Percentiles rank a stretch among this genome's conserved stretches.
Evolutionary conservation across 2,113 vertebrate genomes (phyloP).

Genomic region (Ardeotis arabs): DNA sequence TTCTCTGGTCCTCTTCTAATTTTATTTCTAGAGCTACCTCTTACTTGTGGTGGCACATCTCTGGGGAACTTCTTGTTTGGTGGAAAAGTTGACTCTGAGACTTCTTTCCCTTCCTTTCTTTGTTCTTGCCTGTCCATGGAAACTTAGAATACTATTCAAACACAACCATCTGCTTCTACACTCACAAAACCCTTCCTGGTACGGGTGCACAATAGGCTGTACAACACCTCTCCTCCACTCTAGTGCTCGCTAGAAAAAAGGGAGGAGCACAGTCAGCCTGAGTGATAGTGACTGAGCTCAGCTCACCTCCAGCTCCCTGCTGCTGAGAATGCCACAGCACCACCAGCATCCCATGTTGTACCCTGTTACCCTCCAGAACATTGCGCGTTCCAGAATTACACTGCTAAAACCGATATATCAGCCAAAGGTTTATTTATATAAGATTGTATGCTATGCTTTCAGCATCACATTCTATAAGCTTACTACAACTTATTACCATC

Average conservation of each 20-base stretch:
- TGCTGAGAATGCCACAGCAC: neutral
- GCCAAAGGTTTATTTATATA: neutral
- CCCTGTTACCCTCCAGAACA: neutral
- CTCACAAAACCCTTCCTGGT: neutral
- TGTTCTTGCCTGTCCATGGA: neutral
- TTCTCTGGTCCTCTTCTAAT: neutral
- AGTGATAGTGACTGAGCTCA: neutral
- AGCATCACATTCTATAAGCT: accelerated
- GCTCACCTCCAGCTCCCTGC: neutral
- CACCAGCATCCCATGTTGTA: neutral
- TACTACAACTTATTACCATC: neutral
- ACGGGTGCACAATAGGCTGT: neutral
- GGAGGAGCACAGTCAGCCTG: neutral
- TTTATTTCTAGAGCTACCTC: neutral
- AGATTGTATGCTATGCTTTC: neutral
- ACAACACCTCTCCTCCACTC: neutral
- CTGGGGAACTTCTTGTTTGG: neutral
- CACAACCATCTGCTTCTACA: neutral
- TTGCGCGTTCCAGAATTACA: neutral
- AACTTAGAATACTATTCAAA: neutral
- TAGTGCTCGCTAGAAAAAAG: neutral
- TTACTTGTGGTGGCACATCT: neutral
- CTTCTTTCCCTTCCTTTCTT: neutral
- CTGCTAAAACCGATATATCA: neutral
- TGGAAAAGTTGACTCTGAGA: neutral